A percentile compares a stretch with the other conserved stretches of the same genome.
These are phyloP conservation scores for Ennomos fuscantarius DNA, from an alignment of 2,888 invertebrate species.

Conservation along the genomic window DNA sequence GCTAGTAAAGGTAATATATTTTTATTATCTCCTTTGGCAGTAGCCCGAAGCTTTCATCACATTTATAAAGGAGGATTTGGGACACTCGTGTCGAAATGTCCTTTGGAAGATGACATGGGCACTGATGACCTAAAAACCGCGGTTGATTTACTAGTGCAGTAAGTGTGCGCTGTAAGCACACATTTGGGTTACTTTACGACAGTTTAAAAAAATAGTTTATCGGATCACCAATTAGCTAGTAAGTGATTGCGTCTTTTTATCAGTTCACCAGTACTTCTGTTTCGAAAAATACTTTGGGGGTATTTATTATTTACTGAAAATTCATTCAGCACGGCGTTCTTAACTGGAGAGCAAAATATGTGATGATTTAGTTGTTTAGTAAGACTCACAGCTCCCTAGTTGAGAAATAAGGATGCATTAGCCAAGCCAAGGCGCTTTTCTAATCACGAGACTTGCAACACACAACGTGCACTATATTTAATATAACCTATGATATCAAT, in stretches of 20 bases:
- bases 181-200: too few relatives aligned
- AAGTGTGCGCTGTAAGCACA: too few relatives aligned
- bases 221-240: too few relatives aligned
- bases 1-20: slow-evolving; percentile 46
- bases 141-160: slow-evolving; percentile 20
- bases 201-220: too few relatives aligned
- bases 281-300: too few relatives aligned
- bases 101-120: slow-evolving; percentile 20
- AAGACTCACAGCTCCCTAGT: neutral
- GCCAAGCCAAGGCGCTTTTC: neutral
- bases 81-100: slow-evolving; percentile 35
- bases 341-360: too few relatives aligned
- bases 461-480: slow-evolving; percentile 20
- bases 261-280: too few relatives aligned
- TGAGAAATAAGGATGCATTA: slow-evolving; percentile 16
- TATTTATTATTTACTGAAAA: too few relatives aligned
- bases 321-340: too few relatives aligned
- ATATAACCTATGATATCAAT: slow-evolving; percentile 10
- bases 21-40: slow-evolving; percentile 60
- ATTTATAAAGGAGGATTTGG: slow-evolving; percentile 37
- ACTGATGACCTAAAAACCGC: slow-evolving; percentile 29
- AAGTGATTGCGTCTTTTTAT: too few relatives aligned
- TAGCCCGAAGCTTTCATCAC: slow-evolving; percentile 36
- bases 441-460: slow-evolving; percentile 18
- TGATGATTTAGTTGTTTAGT: neutral